Conservation (phyloP, 2,113 vertebrate species). For the Hippocampus guttulatus region DNA sequence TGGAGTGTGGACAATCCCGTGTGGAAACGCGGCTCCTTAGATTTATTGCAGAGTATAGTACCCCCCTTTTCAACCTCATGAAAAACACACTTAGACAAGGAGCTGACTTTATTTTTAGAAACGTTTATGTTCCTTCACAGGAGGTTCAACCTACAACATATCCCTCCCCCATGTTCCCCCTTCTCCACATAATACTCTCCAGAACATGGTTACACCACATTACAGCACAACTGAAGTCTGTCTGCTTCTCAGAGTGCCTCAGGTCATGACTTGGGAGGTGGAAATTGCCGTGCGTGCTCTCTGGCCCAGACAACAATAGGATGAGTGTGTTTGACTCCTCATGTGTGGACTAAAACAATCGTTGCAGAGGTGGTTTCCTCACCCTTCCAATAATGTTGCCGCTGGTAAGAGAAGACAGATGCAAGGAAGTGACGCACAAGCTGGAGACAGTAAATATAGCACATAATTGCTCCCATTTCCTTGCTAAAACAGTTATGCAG, state of each 20-base stretch:
- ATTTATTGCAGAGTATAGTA: neutral
- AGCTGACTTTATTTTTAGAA: constrained; percentile 62
- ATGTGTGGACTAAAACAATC: constrained; percentile 42
- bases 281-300: constrained; percentile 30
- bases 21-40: constrained; percentile 6
- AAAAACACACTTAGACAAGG: constrained; percentile 55
- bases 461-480: constrained; percentile 9
- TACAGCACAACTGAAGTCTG: constrained; percentile 21
- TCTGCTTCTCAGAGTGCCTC: constrained; percentile 29
- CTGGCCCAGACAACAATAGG: constrained; percentile 54
- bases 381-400: constrained; percentile 43
- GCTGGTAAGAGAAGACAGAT: constrained; percentile 22
- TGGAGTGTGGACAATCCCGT: neutral
- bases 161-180: constrained; percentile 30
- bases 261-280: constrained; percentile 27
- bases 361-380: constrained; percentile 46
- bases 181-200: constrained; percentile 52
- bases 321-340: constrained; percentile 30
- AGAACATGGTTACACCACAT: constrained; percentile 57
- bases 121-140: constrained; percentile 46
- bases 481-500: neutral
- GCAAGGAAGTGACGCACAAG: constrained; percentile 43
- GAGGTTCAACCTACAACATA: constrained; percentile 52
- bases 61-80: constrained; percentile 17
- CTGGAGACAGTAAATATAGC: constrained; percentile 2